phyloP scores from a whole-genome alignment of 2,797 vertebrate species.

The Fringilla coelebs region DNA sequence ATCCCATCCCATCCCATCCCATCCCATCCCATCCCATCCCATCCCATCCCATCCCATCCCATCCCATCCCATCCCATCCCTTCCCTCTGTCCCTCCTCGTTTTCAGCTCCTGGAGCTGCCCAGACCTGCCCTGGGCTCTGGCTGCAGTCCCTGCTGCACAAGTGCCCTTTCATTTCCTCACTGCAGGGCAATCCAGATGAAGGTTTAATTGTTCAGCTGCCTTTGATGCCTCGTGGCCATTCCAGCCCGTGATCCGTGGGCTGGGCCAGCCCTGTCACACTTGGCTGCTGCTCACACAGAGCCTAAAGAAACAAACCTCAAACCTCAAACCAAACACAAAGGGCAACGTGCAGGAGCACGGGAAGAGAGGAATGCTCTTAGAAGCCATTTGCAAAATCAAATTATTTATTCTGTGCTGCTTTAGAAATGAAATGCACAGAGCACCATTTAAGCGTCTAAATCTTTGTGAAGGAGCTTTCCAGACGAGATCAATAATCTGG shows the following conservation, averaged over 20 bases:
- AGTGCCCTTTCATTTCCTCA: background rate
- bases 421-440: background rate
- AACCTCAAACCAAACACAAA: background rate
- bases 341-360: background rate
- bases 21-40: too few species aligned
- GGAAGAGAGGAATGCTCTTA: background rate
- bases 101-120: fast-evolving
- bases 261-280: background rate
- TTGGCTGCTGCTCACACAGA: background rate
- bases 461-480: background rate
- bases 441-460: background rate
- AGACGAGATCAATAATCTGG: too few species aligned
- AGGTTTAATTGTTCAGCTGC: constrained; percentile 4
- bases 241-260: background rate
- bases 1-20: too few species aligned
- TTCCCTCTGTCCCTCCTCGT: too few species aligned
- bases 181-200: background rate
- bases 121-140: background rate
- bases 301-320: background rate
- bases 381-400: background rate
- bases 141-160: background rate
- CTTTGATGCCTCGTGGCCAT: background rate
- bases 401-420: background rate
- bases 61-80: too few species aligned
- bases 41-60: too few species aligned